Conservation (phyloP, 2,797 vertebrate species). For the Choloepus didactylus region DNA sequence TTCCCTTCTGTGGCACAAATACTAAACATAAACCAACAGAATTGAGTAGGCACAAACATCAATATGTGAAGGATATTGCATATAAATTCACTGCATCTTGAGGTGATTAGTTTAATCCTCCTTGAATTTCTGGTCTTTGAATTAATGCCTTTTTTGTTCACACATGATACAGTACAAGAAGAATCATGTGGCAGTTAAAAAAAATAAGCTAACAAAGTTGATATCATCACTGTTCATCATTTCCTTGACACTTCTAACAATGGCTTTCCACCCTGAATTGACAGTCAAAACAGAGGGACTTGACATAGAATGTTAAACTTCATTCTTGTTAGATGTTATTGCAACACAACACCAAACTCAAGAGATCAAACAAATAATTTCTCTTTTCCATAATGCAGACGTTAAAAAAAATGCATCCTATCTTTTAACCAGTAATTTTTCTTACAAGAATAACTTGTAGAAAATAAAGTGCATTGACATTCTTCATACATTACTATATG, state of each 20-base stretch:
- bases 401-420: constrained; percentile 47
- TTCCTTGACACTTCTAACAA: constrained; percentile 78
- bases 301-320: constrained; percentile 78
- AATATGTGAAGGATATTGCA: constrained; percentile 29
- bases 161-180: constrained; percentile 66
- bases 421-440: constrained; percentile 68
- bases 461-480: background rate
- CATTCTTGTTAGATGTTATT: constrained; percentile 63
- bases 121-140: constrained; percentile 70
- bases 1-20: constrained; percentile 48
- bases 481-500: background rate
- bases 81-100: constrained; percentile 52
- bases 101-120: constrained; percentile 65
- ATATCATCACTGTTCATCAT: constrained; percentile 76
- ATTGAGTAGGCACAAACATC: background rate
- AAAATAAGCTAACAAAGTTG: constrained; percentile 73
- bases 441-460: background rate
- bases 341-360: background rate
- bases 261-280: constrained; percentile 69
- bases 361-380: constrained; percentile 77
- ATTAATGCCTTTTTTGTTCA: constrained; percentile 75
- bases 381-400: constrained; percentile 64
- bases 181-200: constrained; percentile 62
- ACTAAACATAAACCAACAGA: constrained; percentile 58
- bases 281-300: constrained; percentile 62